phyloP scores from a whole-genome alignment of 2,888 invertebrate species.

The Sarcophaga variegata region DNA sequence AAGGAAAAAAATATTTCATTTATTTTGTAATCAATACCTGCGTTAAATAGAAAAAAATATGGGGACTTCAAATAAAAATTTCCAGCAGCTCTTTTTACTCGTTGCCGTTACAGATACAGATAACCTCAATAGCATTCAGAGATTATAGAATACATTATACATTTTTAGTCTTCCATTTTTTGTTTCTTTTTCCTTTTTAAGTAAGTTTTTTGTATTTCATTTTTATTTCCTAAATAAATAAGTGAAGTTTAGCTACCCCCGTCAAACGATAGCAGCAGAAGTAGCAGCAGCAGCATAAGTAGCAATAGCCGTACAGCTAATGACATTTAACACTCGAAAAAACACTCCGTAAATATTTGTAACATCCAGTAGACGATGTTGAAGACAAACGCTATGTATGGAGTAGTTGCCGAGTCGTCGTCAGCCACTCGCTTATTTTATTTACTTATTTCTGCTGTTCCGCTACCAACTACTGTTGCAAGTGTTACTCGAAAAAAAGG shows the following conservation, averaged over 20 bases:
- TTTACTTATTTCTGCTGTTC: neutral
- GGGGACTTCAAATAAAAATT: neutral
- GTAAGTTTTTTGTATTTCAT: neutral
- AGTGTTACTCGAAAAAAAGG: neutral
- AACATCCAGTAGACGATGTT: too few species aligned
- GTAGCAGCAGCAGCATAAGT: neutral
- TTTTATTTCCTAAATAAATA: conserved; percentile 18
- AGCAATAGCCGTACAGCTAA: conserved; percentile 6
- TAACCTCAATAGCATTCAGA: conserved; percentile 28
- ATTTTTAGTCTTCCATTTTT: neutral
- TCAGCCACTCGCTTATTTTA: conserved; percentile 27
- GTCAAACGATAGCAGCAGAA: neutral
- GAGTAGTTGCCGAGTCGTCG: neutral
- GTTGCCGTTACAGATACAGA: neutral
- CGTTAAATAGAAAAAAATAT: neutral
- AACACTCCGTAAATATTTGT: neutral
- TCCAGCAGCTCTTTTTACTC: neutral
- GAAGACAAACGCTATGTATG: neutral
- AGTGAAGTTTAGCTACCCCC: conserved; percentile 36
- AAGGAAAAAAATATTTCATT: neutral
- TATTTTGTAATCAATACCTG: conserved; percentile 6
- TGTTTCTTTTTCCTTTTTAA: neutral
- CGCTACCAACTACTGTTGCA: neutral
- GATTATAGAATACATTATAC: neutral
- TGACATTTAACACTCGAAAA: conserved; percentile 33